Evolutionary conservation across 2,888 invertebrate species (phyloP), one percentile per base, ranked within the genome.

Genomic region (Apantesis nais): DNA sequence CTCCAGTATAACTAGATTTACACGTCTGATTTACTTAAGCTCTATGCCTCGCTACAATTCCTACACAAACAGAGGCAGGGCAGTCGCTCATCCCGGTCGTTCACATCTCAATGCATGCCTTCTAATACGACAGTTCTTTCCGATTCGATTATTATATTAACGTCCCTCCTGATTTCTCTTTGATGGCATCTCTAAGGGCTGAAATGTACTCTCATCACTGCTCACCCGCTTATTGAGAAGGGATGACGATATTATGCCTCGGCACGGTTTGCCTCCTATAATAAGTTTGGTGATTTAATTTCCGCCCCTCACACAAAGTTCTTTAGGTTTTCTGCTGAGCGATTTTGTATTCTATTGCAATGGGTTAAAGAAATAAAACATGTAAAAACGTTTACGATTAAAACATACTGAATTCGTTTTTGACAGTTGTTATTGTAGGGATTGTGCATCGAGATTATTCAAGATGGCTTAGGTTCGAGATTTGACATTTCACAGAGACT

Each of bases 221-320:
- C 69, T 76, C 78, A 70, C 71, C 77, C 75, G 72, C 60, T 76
- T 73, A 72, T 67, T 68, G 74, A 62, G 72, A 62, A 78, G 72
- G 78, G 77, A 76, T 75, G 72, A 68, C 74, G 75, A 74, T 76
- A 80, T 85, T 84, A 83, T 84, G 86, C 85, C 75, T 74, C 71
- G 75, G 81, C 85, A 83, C 85, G 86, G 75, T 81, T 76, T 73
- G 83, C 82, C 78, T 82, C 75, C 77, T 76, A 73, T 84, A 83
- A 86, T 85, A 84, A 87, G 78, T 85, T 85, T 76, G 82, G 79
- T 83, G 83, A 88, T 87, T 88, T 86, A 84, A 88, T 88, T 88
- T 87, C 85, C 86, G 81, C 73, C 73, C 67, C 74, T 72, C 55
- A 69, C 65, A 74, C 79, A 79, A 74, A 74, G 67, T 72, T 74